Conservation (phyloP, 64 coral and sea anemone genomes). For the Cladopsammia gracilis region DNA sequence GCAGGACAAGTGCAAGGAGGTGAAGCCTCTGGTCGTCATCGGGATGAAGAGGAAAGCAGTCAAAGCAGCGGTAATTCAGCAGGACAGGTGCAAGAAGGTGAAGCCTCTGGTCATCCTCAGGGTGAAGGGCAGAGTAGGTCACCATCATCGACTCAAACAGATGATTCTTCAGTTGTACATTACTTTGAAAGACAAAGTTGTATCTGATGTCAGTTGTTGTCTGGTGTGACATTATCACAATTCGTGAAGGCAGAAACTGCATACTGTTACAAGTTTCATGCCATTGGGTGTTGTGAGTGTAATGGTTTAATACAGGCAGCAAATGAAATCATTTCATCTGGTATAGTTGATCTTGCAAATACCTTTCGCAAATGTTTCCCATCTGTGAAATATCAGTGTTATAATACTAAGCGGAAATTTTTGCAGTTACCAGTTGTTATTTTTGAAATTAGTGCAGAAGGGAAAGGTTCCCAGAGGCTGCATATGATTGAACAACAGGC, state of each 20-base stretch:
- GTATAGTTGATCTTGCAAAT: slow-evolving; percentile 34
- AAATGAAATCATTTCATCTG: slow-evolving; percentile 19
- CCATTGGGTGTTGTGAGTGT: slow-evolving; percentile 39
- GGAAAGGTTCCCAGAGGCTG: slow-evolving; percentile 58
- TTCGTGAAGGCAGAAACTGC: slow-evolving; percentile 41
- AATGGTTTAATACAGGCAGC: slow-evolving; percentile 29
- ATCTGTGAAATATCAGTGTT: slow-evolving; percentile 1
- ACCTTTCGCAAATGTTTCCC: slow-evolving; percentile 50
- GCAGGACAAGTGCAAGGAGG: neutral
- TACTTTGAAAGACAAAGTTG: slow-evolving; percentile 20
- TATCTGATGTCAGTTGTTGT: slow-evolving; percentile 22
- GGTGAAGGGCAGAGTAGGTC: neutral
- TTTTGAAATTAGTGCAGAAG: slow-evolving; percentile 32
- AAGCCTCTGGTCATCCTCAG: neutral
- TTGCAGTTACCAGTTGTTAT: slow-evolving; percentile 77
- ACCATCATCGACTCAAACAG: too few relatives aligned
- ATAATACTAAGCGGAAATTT: slow-evolving; percentile 44
- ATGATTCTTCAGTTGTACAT: slow-evolving; percentile 32
- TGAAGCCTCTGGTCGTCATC: neutral
- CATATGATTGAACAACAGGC: slow-evolving; percentile 53
- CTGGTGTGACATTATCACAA: slow-evolving; percentile 26
- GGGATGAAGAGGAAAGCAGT: neutral
- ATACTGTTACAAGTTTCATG: slow-evolving; percentile 42
- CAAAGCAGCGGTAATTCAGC: neutral
- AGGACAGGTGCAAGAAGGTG: neutral